Conservation (phyloP, 2,888 invertebrate species). For the Linyphia triangularis region DNA sequence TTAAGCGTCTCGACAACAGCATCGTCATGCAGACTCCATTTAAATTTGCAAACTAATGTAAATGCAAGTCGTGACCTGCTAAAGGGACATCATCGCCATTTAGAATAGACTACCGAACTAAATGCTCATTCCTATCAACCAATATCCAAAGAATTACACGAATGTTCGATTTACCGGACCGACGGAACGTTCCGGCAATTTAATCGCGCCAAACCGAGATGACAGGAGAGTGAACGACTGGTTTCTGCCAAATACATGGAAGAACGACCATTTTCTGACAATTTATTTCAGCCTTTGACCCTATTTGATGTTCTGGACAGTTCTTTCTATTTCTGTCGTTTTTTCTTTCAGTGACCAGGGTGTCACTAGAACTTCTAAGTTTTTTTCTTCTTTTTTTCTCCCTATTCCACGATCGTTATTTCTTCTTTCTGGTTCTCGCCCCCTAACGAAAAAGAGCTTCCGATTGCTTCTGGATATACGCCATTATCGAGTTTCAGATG, state of each 20-base stretch:
- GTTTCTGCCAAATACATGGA: neutral
- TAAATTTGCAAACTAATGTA: no score
- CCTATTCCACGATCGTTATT: neutral
- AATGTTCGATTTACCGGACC: neutral
- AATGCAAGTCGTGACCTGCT: no score
- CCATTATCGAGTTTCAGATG: conserved; percentile 41
- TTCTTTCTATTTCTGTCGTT: neutral
- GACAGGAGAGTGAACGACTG: neutral
- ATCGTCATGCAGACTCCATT: no score
- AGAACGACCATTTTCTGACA: conserved; percentile 12
- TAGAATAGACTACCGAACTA: no score
- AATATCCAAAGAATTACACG: neutral
- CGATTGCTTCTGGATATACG: conserved; percentile 44
- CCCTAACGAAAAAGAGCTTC: conserved; percentile 7
- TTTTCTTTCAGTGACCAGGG: neutral
- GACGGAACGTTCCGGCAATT: neutral
- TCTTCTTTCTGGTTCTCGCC: neutral
- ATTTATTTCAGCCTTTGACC: conserved; percentile 55
- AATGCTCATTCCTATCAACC: neutral
- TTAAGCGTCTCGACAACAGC: no score
- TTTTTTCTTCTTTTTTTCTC: neutral
- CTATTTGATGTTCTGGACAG: conserved; percentile 35
- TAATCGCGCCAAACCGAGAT: neutral
- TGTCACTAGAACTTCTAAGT: neutral
- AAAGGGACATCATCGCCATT: no score